Conservation (phyloP, 1,140 invertebrate genomes). For the Drosophila busckii region DNA sequence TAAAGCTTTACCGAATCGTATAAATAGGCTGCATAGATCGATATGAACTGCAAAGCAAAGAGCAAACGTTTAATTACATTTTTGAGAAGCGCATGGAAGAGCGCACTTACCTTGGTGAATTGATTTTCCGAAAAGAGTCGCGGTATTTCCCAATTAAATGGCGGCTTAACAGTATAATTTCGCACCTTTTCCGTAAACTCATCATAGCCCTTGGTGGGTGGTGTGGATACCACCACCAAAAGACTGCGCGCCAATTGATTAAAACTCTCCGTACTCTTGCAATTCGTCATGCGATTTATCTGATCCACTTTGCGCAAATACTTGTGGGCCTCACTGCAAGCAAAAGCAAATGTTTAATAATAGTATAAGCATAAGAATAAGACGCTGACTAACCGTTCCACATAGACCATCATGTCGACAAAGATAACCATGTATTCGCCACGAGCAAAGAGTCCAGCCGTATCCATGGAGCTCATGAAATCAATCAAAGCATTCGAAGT, state of each 20-base stretch:
- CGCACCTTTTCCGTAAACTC: constrained; percentile 88
- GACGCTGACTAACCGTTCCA: constrained; percentile 38
- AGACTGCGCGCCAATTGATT: constrained; percentile 87
- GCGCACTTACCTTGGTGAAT: constrained; percentile 82
- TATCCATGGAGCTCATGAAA: constrained; percentile 94
- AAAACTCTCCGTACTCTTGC: constrained; percentile 84
- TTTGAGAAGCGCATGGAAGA: no score
- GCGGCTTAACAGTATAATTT: constrained; percentile 85
- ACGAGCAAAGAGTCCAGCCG: constrained; percentile 89
- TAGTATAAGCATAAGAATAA: not conserved
- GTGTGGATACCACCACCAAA: constrained; percentile 90
- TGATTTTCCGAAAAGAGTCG: constrained; percentile 80
- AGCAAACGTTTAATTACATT: no score
- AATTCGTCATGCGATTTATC: constrained; percentile 81
- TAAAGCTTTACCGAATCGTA: constrained; percentile 97
- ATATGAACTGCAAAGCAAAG: constrained; percentile 90
- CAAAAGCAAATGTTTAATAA: not conserved
- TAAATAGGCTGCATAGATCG: constrained; percentile 96
- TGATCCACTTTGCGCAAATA: constrained; percentile 90
- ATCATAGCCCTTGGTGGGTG: constrained; percentile 86
- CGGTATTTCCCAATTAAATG: constrained; percentile 60
- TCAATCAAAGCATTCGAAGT: constrained; percentile 88
- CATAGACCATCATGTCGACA: constrained; percentile 93
- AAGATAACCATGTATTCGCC: constrained; percentile 97
- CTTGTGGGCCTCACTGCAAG: constrained; percentile 85